Evolutionary conservation across 1,140 invertebrate species (phyloP), one percentile per base, ranked within the genome.

Genomic region (Sarcophaga peregrina): DNA sequence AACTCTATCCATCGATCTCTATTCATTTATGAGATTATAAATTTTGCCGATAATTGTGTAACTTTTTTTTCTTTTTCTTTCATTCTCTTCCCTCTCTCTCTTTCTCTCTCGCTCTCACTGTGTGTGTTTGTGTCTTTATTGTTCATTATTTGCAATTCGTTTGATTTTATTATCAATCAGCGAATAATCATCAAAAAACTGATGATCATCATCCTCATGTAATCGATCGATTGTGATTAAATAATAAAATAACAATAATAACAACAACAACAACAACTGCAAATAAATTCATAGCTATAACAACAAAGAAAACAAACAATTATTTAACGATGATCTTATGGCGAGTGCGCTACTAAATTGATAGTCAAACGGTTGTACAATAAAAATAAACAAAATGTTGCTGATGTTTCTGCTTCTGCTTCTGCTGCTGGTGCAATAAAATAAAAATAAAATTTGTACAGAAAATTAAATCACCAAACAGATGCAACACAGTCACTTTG

Each of bases 261-360:
- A 37, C 25, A 37, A 37, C 25, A 37, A 37, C 25, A 37, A 37
- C 25, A 37, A n/a, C n/a, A n/a, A n/a, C n/a, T n/a, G n/a, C n/a
- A n/a, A n/a, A n/a, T n/a, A n/a, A n/a, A n/a, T n/a, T n/a, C n/a
- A n/a, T n/a, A n/a, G n/a, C n/a, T n/a, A n/a, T n/a, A n/a, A n/a
- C n/a, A n/a, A 37, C 25, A 37, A 37, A 37, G 25, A 37, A 37
- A 37, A 37, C 25, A 4, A 37, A 37, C 25, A 68, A 68, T 68
- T 68, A 68, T 25, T 68, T 68, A 68, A 68, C 62, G 62, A 68
- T 68, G 62, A 68, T 68, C 62, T 68, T 68, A 68, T 68, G 62
- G 62, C 62, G 62, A 37, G 25, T 68, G 62, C 62, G 62, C 62
- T 68, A 20, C 62, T 68, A 68, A 68, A 68, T 68, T 68, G 62